Evolutionary conservation across 2,113 vertebrate species (phyloP).

Genomic region (Prunella himalayana): DNA sequence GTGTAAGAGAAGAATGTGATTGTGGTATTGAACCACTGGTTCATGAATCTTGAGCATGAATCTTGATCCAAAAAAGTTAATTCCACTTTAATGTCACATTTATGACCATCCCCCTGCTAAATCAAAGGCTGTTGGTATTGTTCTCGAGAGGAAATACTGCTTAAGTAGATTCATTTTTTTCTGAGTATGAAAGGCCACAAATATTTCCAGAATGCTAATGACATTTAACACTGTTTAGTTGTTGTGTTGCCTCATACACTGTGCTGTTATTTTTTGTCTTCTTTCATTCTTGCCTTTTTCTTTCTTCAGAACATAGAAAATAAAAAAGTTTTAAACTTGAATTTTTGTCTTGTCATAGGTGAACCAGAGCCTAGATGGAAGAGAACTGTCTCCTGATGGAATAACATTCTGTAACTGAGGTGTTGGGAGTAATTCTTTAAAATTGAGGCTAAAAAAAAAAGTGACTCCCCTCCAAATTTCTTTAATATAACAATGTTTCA

Average conservation of each 20-base stretch:
- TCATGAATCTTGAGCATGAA: not conserved
- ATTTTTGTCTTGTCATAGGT: not conserved
- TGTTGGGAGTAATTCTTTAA: not conserved
- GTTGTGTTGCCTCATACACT: not conserved
- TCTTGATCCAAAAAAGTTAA: not conserved
- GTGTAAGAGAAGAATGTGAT: not conserved
- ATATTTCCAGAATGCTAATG: slow-evolving; percentile 19
- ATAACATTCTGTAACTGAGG: not conserved
- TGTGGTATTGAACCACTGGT: not conserved
- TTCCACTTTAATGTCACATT: not conserved
- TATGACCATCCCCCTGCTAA: not conserved
- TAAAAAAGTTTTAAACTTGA: not conserved
- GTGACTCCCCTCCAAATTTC: not conserved
- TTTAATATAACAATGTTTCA: not conserved
- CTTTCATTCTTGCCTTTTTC: not conserved
- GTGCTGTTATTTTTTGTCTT: not conserved
- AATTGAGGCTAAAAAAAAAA: not conserved
- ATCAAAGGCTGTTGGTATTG: not conserved
- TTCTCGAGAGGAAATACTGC: not conserved
- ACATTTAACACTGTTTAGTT: not conserved
- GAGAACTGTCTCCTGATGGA: not conserved
- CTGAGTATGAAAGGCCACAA: slow-evolving; percentile 1
- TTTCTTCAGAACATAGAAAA: not conserved
- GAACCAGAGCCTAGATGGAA: not conserved
- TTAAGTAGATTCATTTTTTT: not conserved